Base-by-base conservation (phyloP, 2,888 invertebrate species). In the Drosophila rellima region DNA sequence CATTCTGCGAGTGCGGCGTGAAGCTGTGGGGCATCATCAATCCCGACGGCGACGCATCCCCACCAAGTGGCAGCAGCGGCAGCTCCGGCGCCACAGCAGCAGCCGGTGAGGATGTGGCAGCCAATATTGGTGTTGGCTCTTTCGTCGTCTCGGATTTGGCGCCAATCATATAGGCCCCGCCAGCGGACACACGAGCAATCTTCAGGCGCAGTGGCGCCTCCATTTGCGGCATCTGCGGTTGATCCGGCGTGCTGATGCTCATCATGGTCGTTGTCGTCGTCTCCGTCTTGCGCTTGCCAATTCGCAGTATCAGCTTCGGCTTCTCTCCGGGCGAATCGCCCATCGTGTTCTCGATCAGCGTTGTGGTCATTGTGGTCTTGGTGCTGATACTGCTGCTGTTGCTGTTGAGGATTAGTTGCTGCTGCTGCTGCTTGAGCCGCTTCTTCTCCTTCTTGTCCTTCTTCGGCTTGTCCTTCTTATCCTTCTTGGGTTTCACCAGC, bases 121-220 rank as follows among this genome's bases (percentile, higher is more conserved):
- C 63, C 50, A 50, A 48, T 1, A 70, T 39, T 52, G 77, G 61
- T 13, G 80, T 45, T 64, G 73, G 82, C 26, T 88, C 86, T 20
- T 87, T 85, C 5, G 40, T 4, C 0, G 40, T 4, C 0, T 73
- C 78, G 2, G 70, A 33, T 39, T 85, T 87, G 26, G 65, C 89
- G 2, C 91, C 92, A 48, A 92, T 92, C 2, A 91, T 90, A 74
- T 92, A 93, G 31, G 94, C 94, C 40, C 95, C 96, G 74, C 97
- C 97, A 89, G 96, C 96, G 70, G 96, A 95, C 87, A 95, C 96
- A 75, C 97, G 95, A 52, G 97, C 95, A 78, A 97, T 92, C 94
- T 97, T 97, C 93, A 97, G 94, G 78, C 96, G 95, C 78, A 97
- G 96, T 13, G 97, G 97, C 35, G 96, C 95, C 52, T 71, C 78